Percentiles rank a stretch among this genome's conserved stretches.
phyloP scores from a whole-genome alignment of 2,113 vertebrate genomes.

The Psilopsiagon aurifrons region DNA sequence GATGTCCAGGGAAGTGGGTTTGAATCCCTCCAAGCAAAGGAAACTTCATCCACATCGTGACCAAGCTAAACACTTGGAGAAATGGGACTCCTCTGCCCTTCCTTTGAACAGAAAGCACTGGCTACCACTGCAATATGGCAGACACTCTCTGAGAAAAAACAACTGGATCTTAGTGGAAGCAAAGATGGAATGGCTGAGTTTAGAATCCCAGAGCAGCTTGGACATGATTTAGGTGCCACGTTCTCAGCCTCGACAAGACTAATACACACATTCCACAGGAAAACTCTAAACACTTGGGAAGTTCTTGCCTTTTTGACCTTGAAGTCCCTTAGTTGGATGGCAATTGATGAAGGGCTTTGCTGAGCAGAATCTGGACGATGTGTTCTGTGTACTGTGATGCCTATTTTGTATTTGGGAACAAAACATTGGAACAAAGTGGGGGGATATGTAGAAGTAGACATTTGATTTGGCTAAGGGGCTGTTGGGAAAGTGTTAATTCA shows the following conservation, averaged over 20 bases:
- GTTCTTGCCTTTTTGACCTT: neutral
- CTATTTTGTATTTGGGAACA: neutral
- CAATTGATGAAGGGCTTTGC: neutral
- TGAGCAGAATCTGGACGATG: neutral
- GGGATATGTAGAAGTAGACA: neutral
- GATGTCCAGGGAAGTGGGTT: neutral
- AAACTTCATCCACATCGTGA: neutral
- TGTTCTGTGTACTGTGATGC: neutral
- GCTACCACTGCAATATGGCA: neutral
- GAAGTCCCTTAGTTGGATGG: neutral
- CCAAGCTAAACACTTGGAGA: neutral
- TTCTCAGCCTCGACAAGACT: neutral
- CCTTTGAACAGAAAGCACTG: neutral
- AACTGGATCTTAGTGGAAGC: neutral
- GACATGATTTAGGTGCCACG: neutral
- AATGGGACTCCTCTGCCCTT: neutral
- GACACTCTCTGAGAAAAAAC: neutral
- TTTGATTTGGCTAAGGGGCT: neutral
- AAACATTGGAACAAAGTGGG: fast-evolving
- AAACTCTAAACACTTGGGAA: neutral
- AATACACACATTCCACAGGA: neutral
- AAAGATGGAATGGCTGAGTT: neutral
- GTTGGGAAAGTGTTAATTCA: neutral
- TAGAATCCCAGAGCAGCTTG: neutral
- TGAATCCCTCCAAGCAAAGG: neutral